phyloP scores from a whole-genome alignment of 2,797 vertebrate genomes.

The Pogoniulus pusillus region DNA sequence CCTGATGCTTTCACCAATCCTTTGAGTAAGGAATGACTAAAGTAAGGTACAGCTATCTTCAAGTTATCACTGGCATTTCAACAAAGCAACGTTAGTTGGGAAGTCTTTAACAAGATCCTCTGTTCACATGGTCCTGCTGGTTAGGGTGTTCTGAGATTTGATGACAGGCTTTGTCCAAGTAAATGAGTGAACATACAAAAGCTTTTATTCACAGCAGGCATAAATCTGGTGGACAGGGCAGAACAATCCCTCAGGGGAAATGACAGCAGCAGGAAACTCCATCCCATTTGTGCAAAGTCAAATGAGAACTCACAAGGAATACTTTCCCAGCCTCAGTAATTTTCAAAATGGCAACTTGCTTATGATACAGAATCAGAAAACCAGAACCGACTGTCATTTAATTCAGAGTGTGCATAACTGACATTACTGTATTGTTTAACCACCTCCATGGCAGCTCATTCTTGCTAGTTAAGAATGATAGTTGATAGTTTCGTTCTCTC shows the following conservation, averaged over 20 bases:
- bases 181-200: background rate
- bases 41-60: background rate
- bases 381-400: background rate
- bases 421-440: background rate
- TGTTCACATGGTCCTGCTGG: background rate
- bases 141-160: background rate
- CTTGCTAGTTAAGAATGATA: background rate
- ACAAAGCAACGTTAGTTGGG: background rate
- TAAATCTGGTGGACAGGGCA: background rate
- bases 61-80: background rate
- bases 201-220: background rate
- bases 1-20: background rate
- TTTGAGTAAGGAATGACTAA: background rate
- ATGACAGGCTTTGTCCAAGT: background rate
- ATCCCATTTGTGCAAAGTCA: background rate
- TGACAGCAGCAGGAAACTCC: conserved; percentile 4
- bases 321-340: conserved; percentile 27
- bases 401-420: background rate
- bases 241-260: background rate
- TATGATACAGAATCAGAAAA: background rate
- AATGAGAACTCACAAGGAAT: conserved; percentile 21
- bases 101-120: background rate
- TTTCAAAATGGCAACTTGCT: conserved; percentile 41
- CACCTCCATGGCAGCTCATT: background rate
- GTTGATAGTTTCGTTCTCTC: background rate